A percentile compares a stretch with the other conserved stretches of the same genome.
These are phyloP conservation scores for Leptopilina syphax DNA, from an alignment of 2,888 invertebrate species.

Conservation along the genomic window DNA sequence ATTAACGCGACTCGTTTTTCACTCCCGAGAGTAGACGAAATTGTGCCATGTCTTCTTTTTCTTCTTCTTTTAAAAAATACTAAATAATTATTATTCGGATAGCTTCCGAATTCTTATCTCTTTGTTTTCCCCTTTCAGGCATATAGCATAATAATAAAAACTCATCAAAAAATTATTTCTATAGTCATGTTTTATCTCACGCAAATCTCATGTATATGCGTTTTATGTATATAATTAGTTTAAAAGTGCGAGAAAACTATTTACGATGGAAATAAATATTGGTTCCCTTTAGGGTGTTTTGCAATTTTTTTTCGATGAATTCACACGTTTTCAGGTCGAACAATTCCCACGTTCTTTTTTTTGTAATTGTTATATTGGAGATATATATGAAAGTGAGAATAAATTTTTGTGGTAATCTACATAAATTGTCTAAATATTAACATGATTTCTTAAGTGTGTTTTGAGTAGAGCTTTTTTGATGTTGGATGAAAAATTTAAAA, in stretches of 20 bases:
- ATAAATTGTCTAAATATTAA: conserved; percentile 1
- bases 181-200: conserved; percentile 7
- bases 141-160: neutral
- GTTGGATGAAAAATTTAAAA: neutral
- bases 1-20: conserved; percentile 39
- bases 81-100: neutral
- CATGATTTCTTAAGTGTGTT: conserved; percentile 14
- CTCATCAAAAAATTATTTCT: neutral
- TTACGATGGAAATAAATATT: conserved; percentile 43
- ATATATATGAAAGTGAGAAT: neutral
- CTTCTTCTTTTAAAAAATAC: neutral
- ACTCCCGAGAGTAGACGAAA: conserved; percentile 16
- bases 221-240: conserved; percentile 1
- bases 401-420: neutral
- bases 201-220: conserved; percentile 26
- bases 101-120: conserved; percentile 13
- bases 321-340: conserved; percentile 45
- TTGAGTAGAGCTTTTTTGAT: neutral
- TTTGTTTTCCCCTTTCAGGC: neutral
- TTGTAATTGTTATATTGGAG: neutral
- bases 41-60: conserved; percentile 4
- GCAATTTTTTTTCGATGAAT: conserved; percentile 48
- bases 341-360: conserved; percentile 45
- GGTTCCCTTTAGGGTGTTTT: conserved; percentile 54
- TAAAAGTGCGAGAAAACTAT: conserved; percentile 30